Evolutionary conservation across 2,888 invertebrate species (phyloP).

Genomic region (Iphiclides podalirius): DNA sequence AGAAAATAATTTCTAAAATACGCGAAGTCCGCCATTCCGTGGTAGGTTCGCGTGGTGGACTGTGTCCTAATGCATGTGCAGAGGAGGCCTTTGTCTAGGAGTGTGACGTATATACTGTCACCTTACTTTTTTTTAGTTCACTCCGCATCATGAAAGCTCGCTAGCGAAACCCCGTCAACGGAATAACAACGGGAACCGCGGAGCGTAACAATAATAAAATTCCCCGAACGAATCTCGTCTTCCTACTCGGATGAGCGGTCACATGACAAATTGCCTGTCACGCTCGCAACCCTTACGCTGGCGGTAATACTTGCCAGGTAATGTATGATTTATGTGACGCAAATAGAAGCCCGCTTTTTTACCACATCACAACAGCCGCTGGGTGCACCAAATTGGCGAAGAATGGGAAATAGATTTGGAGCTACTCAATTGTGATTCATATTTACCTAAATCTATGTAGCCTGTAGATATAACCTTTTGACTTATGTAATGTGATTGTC

Average conservation of each 20-base stretch:
- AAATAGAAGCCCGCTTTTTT: conserved; percentile 51
- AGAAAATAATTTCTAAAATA: too few species aligned
- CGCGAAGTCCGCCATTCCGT: too few species aligned
- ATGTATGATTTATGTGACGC: conserved; percentile 70
- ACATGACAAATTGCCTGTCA: conserved; percentile 75
- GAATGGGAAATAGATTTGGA: conserved; percentile 9
- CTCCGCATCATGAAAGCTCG: too few species aligned
- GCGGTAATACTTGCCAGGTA: conserved; percentile 59
- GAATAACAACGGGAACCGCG: conserved; percentile 33
- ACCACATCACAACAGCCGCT: conserved; percentile 8
- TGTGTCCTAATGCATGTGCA: too few species aligned
- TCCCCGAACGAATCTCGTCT: conserved; percentile 54
- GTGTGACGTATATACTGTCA: too few species aligned
- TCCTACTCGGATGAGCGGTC: conserved; percentile 53
- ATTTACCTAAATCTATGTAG: too few species aligned
- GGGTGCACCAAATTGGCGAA: conserved; percentile 25
- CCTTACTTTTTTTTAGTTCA: too few species aligned
- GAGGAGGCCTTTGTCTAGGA: too few species aligned
- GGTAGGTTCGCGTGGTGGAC: too few species aligned
- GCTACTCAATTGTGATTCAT: too few species aligned
- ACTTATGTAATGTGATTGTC: too few species aligned
- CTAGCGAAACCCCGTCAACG: conserved; percentile 10
- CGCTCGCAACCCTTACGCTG: conserved; percentile 48
- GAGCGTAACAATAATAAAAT: conserved; percentile 64
- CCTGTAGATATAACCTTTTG: too few species aligned